Percentiles rank a stretch among this genome's conserved stretches.
phyloP scores from a whole-genome alignment of 2,888 invertebrate species.

The Diarsia brunnea region DNA sequence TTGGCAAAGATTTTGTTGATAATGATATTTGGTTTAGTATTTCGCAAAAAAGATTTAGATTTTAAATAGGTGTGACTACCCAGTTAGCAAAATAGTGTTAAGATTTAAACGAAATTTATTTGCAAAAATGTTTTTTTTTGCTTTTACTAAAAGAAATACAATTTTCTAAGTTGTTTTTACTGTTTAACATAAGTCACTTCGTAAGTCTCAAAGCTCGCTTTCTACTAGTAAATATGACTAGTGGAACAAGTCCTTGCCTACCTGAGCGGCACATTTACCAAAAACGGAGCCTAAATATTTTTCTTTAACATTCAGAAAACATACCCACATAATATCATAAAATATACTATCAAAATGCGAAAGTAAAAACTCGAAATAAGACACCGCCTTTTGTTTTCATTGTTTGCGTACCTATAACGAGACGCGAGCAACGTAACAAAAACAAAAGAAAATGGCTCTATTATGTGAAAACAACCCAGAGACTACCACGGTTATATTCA shows the following conservation, averaged over 20 bases:
- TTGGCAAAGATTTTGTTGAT: slow-evolving; percentile 1
- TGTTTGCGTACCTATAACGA: slow-evolving; percentile 88
- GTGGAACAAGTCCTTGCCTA: slow-evolving; percentile 25
- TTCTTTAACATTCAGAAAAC: slow-evolving; percentile 71
- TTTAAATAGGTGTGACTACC: background rate
- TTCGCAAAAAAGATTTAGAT: background rate
- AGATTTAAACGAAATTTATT: background rate
- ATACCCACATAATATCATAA: slow-evolving; percentile 74
- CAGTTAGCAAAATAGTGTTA: background rate
- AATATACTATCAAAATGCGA: slow-evolving; percentile 78
- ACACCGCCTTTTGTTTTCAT: slow-evolving; percentile 89
- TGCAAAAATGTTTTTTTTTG: background rate
- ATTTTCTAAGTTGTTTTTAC: background rate
- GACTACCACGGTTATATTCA: slow-evolving; percentile 89
- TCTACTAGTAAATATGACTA: background rate
- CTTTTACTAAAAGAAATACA: background rate
- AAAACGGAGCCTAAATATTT: slow-evolving; percentile 60
- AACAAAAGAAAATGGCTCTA: slow-evolving; percentile 91
- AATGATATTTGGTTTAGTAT: background rate
- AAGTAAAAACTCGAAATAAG: slow-evolving; percentile 86
- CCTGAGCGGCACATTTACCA: slow-evolving; percentile 55
- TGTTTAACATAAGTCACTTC: background rate
- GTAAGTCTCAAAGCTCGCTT: slow-evolving; percentile 10
- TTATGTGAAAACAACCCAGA: slow-evolving; percentile 90
- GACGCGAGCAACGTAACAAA: slow-evolving; percentile 86